Conservation (phyloP, 2,888 invertebrate genomes). For the Nomada fabriciana region DNA sequence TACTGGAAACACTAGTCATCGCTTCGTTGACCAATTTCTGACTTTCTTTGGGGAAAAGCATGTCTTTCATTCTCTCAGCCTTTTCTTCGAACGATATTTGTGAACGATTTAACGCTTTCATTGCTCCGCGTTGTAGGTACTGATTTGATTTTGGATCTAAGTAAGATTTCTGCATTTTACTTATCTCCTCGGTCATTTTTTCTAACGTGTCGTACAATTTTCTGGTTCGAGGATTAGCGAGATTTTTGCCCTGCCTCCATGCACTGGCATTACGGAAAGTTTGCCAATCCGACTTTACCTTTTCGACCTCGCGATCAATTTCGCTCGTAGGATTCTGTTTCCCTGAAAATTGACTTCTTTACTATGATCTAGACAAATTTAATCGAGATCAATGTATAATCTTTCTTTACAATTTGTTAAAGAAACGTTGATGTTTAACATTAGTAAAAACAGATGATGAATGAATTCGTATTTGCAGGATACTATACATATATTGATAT, state of each 20-base stretch:
- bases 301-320: constrained; percentile 53
- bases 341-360: not conserved
- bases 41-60: constrained; percentile 52
- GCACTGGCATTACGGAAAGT: constrained; percentile 8
- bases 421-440: too few relatives aligned
- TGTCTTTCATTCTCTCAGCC: constrained; percentile 18
- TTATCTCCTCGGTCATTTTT: constrained; percentile 58
- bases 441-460: too few relatives aligned
- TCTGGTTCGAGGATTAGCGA: constrained; percentile 35
- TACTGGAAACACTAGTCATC: not conserved
- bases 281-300: constrained; percentile 69
- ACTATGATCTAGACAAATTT: not conserved
- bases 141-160: constrained; percentile 46
- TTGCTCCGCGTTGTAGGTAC: constrained; percentile 41
- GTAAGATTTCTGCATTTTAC: constrained; percentile 58
- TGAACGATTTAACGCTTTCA: constrained; percentile 13
- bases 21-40: constrained; percentile 5
- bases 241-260: constrained; percentile 45
- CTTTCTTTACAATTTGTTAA: too few relatives aligned
- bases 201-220: constrained; percentile 66
- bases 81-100: constrained; percentile 38
- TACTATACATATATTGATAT: too few relatives aligned
- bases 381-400: too few relatives aligned
- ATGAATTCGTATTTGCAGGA: too few relatives aligned
- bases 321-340: constrained; percentile 17